These are phyloP conservation scores for Podotricha telesiphe DNA, from an alignment of 2,888 invertebrate genomes.

Conservation along the genomic window DNA sequence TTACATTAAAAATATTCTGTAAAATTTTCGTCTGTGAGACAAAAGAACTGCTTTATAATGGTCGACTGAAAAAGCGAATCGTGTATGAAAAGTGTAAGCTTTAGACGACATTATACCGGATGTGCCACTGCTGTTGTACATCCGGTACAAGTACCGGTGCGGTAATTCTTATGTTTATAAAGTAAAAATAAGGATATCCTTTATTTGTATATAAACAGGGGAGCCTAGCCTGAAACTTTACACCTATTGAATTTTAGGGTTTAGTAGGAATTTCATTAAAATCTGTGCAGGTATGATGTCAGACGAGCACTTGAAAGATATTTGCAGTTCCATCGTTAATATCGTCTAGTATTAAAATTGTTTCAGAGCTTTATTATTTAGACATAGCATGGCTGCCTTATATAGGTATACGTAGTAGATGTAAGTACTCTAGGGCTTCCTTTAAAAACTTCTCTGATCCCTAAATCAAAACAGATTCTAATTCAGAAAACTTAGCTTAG, in stretches of 20 bases:
- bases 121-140: background rate
- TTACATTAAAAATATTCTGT: background rate
- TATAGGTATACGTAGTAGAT: too few relatives aligned
- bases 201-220: background rate
- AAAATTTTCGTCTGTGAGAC: background rate
- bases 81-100: background rate
- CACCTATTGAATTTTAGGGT: background rate
- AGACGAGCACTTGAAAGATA: background rate
- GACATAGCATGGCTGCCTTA: too few relatives aligned
- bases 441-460: too few relatives aligned
- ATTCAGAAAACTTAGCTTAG: too few relatives aligned
- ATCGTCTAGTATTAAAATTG: too few relatives aligned
- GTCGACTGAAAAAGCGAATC: background rate
- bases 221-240: background rate
- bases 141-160: too few relatives aligned
- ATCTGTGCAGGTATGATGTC: background rate
- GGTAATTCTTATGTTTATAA: too few relatives aligned
- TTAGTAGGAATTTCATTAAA: background rate
- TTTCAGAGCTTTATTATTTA: too few relatives aligned
- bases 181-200: too few relatives aligned
- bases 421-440: too few relatives aligned
- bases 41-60: constrained; percentile 7
- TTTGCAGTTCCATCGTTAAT: background rate
- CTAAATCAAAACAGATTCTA: too few relatives aligned
- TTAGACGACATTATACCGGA: background rate